Percentiles rank a stretch among this genome's conserved stretches.
Conservation (phyloP, 2,797 vertebrate species). For the Pitangus sulphuratus region DNA sequence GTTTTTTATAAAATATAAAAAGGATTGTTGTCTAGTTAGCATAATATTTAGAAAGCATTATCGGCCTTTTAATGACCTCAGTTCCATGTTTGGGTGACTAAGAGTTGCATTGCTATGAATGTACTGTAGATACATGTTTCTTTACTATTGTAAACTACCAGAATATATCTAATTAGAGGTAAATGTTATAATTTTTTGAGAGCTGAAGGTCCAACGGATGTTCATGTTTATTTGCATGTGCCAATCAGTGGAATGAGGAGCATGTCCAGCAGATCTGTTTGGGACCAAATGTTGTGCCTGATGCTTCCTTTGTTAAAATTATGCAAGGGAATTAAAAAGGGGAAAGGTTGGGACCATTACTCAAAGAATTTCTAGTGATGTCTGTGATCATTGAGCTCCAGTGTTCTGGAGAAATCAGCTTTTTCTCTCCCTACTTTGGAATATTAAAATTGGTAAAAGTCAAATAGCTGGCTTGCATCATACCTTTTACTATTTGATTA, state of each 20-base stretch:
- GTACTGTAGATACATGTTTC: neutral
- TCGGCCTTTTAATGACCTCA: neutral
- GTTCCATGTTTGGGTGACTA: rapidly evolving
- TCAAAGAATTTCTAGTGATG: neutral
- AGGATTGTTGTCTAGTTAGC: neutral
- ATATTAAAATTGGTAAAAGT: neutral
- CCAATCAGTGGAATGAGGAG: neutral
- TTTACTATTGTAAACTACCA: neutral
- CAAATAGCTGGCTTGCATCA: neutral
- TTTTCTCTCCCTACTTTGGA: neutral
- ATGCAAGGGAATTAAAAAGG: neutral
- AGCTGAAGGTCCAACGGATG: neutral
- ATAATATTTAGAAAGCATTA: rapidly evolving
- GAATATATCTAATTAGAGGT: neutral
- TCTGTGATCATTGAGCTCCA: neutral
- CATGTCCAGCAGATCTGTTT: neutral
- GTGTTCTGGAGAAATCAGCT: neutral
- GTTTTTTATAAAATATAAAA: neutral
- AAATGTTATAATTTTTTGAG: neutral
- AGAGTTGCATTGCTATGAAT: neutral
- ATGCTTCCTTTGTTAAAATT: neutral
- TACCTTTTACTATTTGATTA: slow-evolving; percentile 28
- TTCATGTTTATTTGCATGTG: neutral
- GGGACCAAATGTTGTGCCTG: neutral
- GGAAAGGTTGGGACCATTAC: rapidly evolving